These are phyloP conservation scores for Bergia puertoricense DNA, from an alignment of 92 coral and sea anemone genomes.

Conservation along the genomic window DNA sequence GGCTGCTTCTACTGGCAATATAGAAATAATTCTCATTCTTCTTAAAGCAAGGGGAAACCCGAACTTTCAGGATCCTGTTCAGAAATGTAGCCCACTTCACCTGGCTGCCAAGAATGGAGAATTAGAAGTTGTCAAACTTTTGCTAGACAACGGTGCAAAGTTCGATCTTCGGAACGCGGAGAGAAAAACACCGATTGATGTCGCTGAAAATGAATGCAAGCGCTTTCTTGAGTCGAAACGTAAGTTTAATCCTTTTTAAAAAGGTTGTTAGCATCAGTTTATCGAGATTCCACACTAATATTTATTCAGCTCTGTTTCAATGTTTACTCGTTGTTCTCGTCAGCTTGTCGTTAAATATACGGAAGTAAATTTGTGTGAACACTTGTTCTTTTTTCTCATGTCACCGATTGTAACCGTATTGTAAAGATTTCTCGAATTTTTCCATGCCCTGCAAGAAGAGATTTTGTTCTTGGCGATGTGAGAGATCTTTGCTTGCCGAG, in stretches of 20 bases:
- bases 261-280: background rate
- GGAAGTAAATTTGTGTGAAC: too few species aligned
- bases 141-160: constrained; percentile 64
- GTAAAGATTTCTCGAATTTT: too few species aligned
- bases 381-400: background rate
- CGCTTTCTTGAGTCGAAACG: constrained; percentile 66
- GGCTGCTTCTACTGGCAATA: constrained; percentile 62
- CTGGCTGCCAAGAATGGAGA: constrained; percentile 68
- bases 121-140: constrained; percentile 59
- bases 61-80: constrained; percentile 58
- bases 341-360: background rate
- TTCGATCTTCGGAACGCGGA: constrained; percentile 58
- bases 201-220: constrained; percentile 66
- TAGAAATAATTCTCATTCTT: constrained; percentile 48
- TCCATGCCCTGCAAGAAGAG: too few species aligned
- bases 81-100: constrained; percentile 62
- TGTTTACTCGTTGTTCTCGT: background rate
- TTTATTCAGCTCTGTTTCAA: background rate
- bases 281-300: too few species aligned
- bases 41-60: constrained; percentile 68
- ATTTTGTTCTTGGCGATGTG: too few species aligned
- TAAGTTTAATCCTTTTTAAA: constrained; percentile 39
- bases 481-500: too few species aligned
- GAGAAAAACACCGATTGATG: constrained; percentile 70
- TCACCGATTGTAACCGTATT: background rate